Evolutionary conservation across 2,797 vertebrate species (phyloP), one percentile per base, ranked within the genome.

Genomic region (Pitangus sulphuratus): DNA sequence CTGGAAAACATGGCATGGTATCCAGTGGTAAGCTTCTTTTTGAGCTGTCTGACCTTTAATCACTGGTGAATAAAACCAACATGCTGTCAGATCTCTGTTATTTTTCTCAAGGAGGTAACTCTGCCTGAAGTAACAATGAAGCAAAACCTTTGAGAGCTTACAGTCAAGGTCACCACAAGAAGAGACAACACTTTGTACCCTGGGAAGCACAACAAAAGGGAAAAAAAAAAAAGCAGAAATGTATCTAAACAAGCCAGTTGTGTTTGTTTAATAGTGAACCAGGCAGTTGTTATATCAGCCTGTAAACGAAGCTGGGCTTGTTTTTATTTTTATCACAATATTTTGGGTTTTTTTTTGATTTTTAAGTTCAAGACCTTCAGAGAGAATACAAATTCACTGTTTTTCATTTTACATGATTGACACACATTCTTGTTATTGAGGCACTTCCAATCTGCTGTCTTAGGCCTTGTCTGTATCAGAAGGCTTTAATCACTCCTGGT

Each of bases 41-140:
- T 81, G 87, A 78, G 88, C 94, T 81, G 66, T 47, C 72, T 87
- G 96, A 92, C 84, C 93, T 97, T 95, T 97, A 95, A 89, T 81
- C 64, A 90, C 79, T 68, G 71, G 25, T 88, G 71, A 89, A 93
- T 89, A 84, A 80, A 96, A 84, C 71, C 58, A 94, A 37, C 61
- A 69, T 25, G 20, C 81, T 88, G 84, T 92, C 95, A 86, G 80
- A 78, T 72, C 75, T 70, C 35, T 70, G 22, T 75, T 90, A 60
- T 20, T 60, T 92, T 96, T 94, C 93, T 91, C 90, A 68, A 72
- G 80, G 71, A 68, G 28, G 50, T 53, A 48, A 56, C 58, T 75
- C 22, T 65, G 78, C 74, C 86, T 54, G 17, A 75, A 95, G 91
- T 74, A 84, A 54, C 80, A 84, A 79, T 45, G 58, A 93, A 92